Evolutionary conservation across 2,797 vertebrate genomes (phyloP).

Genomic region (Leptodactylus fallax): DNA sequence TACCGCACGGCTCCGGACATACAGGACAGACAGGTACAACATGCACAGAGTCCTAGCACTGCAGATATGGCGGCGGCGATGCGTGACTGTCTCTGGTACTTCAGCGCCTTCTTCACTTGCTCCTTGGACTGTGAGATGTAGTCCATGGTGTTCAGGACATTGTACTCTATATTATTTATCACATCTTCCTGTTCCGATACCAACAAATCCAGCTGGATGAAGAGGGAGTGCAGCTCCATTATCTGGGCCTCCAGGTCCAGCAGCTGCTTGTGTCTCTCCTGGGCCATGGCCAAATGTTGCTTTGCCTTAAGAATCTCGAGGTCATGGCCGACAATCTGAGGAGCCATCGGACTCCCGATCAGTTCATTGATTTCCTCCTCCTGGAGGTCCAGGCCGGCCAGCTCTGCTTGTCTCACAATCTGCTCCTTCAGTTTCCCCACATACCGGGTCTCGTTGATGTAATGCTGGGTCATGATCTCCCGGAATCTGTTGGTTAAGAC

Average conservation of each 20-base stretch:
- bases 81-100: constrained; percentile 68
- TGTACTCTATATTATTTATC: constrained; percentile 71
- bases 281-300: constrained; percentile 67
- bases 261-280: constrained; percentile 70
- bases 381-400: constrained; percentile 69
- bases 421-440: constrained; percentile 71
- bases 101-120: constrained; percentile 71
- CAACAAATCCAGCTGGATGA: constrained; percentile 71
- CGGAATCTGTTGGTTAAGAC: constrained; percentile 66
- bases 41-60: constrained; percentile 69
- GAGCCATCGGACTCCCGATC: constrained; percentile 61
- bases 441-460: constrained; percentile 69
- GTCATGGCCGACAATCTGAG: constrained; percentile 71
- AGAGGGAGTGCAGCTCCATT: constrained; percentile 69
- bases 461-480: constrained; percentile 66
- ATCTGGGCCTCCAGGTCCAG: constrained; percentile 72
- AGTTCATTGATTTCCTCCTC: constrained; percentile 68
- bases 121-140: constrained; percentile 65
- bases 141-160: constrained; percentile 69
- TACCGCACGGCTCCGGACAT: constrained; percentile 39
- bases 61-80: constrained; percentile 59
- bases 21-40: constrained; percentile 70
- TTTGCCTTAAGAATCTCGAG: constrained; percentile 68
- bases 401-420: constrained; percentile 69
- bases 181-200: constrained; percentile 69